These are phyloP conservation scores for Acomys russatus DNA, from an alignment of 2,797 vertebrate species.

Conservation along the genomic window DNA sequence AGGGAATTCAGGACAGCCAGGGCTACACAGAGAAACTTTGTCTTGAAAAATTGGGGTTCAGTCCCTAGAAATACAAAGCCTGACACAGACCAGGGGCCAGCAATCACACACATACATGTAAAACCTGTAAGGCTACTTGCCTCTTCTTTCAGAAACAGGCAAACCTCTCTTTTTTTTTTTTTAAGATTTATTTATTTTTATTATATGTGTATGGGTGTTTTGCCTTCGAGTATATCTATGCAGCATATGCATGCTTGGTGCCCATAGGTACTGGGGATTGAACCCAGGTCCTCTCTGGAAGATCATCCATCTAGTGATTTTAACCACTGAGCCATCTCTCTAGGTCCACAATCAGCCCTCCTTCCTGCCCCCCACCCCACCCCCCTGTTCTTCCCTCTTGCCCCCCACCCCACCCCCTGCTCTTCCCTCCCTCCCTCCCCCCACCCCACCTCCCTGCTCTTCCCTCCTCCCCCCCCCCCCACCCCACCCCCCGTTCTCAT, in stretches of 20 bases:
- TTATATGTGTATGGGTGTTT: neutral
- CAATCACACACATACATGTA: neutral
- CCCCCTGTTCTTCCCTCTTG: no score
- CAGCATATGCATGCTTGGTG: neutral
- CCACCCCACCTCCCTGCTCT: no score
- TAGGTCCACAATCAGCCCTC: neutral
- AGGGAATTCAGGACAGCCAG: no score
- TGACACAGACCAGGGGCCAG: neutral
- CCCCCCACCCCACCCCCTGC: no score
- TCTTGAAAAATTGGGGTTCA: neutral
- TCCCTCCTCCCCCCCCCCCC: no score
- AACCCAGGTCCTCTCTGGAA: neutral
- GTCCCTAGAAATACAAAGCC: conserved; percentile 25
- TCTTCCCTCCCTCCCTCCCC: no score
- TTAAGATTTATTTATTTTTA: neutral
- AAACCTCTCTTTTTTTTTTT: neutral
- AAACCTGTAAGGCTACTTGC: neutral
- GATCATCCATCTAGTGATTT: neutral
- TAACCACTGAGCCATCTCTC: neutral
- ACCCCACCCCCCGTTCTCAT: no score
- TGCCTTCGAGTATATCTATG: neutral
- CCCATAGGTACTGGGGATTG: neutral
- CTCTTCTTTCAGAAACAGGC: conserved; percentile 44
- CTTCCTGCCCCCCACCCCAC: no score
- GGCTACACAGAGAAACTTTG: no score